Percentiles rank a stretch among this genome's conserved stretches.
Conservation (phyloP, 2,888 invertebrate species). For the Nipponacmea schrenckii region DNA sequence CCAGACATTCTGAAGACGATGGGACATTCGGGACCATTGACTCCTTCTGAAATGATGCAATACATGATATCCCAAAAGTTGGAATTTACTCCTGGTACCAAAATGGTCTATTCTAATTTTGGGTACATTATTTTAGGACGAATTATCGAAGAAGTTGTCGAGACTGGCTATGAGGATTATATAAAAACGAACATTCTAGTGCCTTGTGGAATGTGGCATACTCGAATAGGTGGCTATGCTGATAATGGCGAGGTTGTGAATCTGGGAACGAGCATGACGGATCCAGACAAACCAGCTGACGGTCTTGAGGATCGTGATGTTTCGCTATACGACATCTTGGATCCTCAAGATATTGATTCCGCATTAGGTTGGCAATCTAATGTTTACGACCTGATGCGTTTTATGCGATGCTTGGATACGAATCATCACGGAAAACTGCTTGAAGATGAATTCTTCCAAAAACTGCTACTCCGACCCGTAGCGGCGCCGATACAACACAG, state of each 20-base stretch:
- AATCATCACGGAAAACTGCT: conserved; percentile 45
- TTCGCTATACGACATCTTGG: conserved; percentile 29
- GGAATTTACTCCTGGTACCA: conserved; percentile 54
- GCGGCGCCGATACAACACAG: conserved; percentile 26
- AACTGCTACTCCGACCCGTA: conserved; percentile 36
- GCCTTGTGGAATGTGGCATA: conserved; percentile 65
- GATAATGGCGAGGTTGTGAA: conserved; percentile 18
- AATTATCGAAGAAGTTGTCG: conserved; percentile 53
- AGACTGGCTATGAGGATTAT: conserved; percentile 45
- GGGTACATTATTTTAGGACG: conserved; percentile 58
- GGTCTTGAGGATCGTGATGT: neutral
- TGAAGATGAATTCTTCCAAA: conserved; percentile 38
- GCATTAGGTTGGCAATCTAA: conserved; percentile 62
- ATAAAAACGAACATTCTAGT: conserved; percentile 44
- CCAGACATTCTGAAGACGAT: conserved; percentile 52
- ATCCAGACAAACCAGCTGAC: neutral
- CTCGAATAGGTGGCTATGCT: conserved; percentile 43
- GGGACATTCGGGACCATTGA: conserved; percentile 32
- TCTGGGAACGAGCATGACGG: conserved; percentile 15
- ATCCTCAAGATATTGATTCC: conserved; percentile 48
- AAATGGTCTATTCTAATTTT: conserved; percentile 54
- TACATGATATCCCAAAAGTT: conserved; percentile 55
- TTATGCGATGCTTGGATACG: conserved; percentile 45
- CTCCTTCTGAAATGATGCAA: conserved; percentile 45
- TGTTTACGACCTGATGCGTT: conserved; percentile 56